Conservation (phyloP, 37 sponge, comb jelly and placozoan species). For the Hormiphora californensis region DNA sequence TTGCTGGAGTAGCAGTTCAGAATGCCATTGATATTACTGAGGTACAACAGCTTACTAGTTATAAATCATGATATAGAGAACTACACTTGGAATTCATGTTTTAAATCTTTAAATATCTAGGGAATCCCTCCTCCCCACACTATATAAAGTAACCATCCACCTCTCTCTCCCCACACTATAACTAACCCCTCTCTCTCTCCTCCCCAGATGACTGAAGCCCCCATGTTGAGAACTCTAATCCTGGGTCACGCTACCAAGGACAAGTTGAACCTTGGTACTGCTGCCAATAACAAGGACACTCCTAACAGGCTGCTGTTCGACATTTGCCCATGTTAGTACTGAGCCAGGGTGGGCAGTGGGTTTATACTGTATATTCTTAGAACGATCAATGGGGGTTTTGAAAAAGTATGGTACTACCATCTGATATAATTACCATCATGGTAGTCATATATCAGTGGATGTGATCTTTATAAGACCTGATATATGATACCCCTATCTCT, state of each 20-base stretch:
- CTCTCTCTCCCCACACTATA: neutral
- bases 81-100: no score
- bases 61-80: no score
- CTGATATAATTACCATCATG: neutral
- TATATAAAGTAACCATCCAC: no score
- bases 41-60: no score
- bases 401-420: neutral
- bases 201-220: neutral
- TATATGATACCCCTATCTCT: no score
- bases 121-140: no score
- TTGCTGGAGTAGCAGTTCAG: constrained; percentile 9
- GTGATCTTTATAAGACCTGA: no score
- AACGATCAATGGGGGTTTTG: no score
- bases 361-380: no score
- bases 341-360: neutral
- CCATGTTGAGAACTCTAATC: neutral
- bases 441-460: no score
- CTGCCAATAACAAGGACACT: neutral
- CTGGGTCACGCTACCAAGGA: neutral
- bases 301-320: constrained; percentile 28
- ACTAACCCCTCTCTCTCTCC: neutral
- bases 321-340: constrained; percentile 38
- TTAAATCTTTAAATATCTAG: no score
- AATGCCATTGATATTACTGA: neutral
- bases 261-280: neutral